These are phyloP conservation scores for Platyscapa corneri DNA, from an alignment of 1,140 invertebrate species.

Conservation along the genomic window DNA sequence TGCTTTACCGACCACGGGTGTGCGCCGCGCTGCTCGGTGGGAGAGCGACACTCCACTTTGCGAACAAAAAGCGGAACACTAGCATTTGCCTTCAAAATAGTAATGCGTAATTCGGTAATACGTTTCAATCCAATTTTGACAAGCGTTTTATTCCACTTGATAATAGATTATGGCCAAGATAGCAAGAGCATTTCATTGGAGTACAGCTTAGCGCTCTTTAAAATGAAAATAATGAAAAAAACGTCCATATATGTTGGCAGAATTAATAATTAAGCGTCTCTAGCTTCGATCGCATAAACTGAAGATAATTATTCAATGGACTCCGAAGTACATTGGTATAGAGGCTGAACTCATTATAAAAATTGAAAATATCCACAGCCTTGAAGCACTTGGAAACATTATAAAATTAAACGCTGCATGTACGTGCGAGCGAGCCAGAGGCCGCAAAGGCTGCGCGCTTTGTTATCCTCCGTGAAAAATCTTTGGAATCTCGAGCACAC, in stretches of 20 bases:
- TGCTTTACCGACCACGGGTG: slow-evolving; percentile 34
- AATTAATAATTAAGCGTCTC: neutral
- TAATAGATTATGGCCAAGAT: neutral
- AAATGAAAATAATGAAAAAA: neutral
- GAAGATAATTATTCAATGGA: neutral
- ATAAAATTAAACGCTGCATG: neutral
- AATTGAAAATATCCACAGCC: neutral
- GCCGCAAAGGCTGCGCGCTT: neutral
- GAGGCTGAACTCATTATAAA: neutral
- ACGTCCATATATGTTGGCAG: neutral
- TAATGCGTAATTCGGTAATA: slow-evolving; percentile 24
- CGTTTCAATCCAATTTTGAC: neutral
- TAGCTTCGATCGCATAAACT: neutral
- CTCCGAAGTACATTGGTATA: neutral
- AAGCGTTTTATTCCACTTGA: neutral
- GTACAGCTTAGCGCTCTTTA: neutral
- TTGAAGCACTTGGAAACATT: neutral
- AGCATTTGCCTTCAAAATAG: neutral
- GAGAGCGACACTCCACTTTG: too few species aligned
- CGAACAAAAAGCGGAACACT: neutral
- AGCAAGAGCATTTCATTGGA: neutral
- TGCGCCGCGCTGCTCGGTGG: neutral
- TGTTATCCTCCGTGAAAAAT: neutral
- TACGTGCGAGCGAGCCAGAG: neutral
- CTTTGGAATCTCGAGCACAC: neutral